Evolutionary conservation across 2,888 invertebrate species (phyloP), one percentile per base, ranked within the genome.

Genomic region (Cephus rjabovi): DNA sequence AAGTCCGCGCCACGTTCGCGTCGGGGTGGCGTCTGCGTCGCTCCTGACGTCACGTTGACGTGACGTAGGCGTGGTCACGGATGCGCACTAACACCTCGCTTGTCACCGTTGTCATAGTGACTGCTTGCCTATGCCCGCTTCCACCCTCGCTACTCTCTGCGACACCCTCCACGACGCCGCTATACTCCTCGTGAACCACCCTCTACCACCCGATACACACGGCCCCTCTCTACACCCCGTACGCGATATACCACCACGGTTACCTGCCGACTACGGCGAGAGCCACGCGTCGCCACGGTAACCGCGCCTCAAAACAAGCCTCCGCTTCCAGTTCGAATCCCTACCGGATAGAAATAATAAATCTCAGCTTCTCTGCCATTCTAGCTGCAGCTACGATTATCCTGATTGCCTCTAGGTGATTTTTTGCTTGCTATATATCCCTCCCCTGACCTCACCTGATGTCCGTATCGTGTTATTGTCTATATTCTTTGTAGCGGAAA

Each of bases 1-100:
- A 78, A 73, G 81, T 75, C 85, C 83, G 82, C 85, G 83, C 85
- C 88, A 87, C 88, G 89, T 86, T 89, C 83, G 75, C 83, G 81
- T 83, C 82, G 70, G 85, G 80, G 81, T 86, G 86, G 88, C 86
- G 87, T 86, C 84, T 86, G 84, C 83, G 86, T 86, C 86, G 86
- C 80, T 81, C 83, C 84, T 89, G 90, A 90, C 90, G 90, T 90
- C 90, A 90, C 87, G 79, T 82, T 77, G 80, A 87, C 86, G 90
- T 91, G 91, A 90, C 91, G 91, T 90, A 91, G 91, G 91, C 91
- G 91, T 91, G 91, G 91, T 90, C 90, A 90, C 89, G 90, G 90
- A 90, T 91, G 91, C 91, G 91, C 90, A 90, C 90, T 88, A 90
- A 89, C 91, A 91, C 91, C 91, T 91, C 87, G 88, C 85, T 86